Percentiles rank a stretch among this genome's conserved stretches.
Evolutionary conservation across 2,888 invertebrate genomes (phyloP).

Genomic region (Drosophila aldrichi): DNA sequence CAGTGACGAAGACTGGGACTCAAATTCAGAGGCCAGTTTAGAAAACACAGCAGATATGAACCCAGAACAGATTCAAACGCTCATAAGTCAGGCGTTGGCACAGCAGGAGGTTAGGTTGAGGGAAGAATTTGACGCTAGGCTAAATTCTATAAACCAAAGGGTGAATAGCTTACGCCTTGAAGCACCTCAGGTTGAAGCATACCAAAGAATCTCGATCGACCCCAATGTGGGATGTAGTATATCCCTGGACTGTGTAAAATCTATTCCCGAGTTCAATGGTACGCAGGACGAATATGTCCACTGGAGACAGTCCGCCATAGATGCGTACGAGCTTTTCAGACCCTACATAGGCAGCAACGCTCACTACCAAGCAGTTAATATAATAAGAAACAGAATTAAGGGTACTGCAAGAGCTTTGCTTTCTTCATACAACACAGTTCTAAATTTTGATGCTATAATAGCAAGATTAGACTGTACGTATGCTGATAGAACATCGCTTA

Average conservation of each 20-base stretch:
- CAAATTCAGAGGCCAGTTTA: not conserved
- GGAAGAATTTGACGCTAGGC: not conserved
- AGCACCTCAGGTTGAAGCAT: not conserved
- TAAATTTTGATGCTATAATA: not conserved
- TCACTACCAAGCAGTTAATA: conserved; percentile 2
- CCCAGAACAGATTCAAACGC: not conserved
- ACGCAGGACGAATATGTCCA: conserved; percentile 3
- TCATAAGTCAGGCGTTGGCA: conserved; percentile 1
- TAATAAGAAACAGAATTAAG: conserved; percentile 2
- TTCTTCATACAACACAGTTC: not conserved
- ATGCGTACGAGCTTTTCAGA: conserved; percentile 2
- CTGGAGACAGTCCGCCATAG: conserved; percentile 4
- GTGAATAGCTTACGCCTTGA: not conserved
- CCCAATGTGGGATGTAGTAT: not conserved
- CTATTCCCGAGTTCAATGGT: not conserved
- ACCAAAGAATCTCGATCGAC: not conserved
- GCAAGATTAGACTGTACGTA: conserved; percentile 1
- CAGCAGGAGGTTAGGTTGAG: not conserved
- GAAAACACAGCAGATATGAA: not conserved
- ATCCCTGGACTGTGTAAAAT: not conserved
- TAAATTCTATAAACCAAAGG: not conserved
- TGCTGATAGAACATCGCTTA: not conserved
- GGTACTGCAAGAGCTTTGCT: not conserved
- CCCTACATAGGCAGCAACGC: conserved; percentile 4
- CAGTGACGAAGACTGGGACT: conserved; percentile 1